A percentile compares a stretch with the other conserved stretches of the same genome.
These are phyloP conservation scores for Ormyrus rosae DNA, from an alignment of 2,888 invertebrate species.

Conservation along the genomic window DNA sequence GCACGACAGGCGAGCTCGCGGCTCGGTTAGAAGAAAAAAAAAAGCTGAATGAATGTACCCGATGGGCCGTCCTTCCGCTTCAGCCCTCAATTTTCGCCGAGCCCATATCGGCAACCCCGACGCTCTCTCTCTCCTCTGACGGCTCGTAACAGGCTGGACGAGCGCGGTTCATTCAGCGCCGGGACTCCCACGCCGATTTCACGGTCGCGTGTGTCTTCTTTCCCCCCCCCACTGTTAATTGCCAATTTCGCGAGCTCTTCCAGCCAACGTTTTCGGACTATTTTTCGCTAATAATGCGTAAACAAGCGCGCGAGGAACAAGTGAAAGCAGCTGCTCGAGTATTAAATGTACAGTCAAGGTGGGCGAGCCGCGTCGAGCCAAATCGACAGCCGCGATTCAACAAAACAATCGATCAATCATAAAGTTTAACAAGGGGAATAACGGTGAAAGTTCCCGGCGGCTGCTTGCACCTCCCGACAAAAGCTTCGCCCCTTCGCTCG, in stretches of 20 bases:
- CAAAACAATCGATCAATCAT: no score
- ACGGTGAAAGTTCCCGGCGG: no score
- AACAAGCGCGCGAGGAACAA: not conserved
- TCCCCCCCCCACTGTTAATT: no score
- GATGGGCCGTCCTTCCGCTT: conserved; percentile 20
- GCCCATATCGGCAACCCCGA: not conserved
- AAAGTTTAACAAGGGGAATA: no score
- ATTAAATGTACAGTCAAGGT: not conserved
- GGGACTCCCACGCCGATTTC: conserved; percentile 13
- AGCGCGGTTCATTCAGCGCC: conserved; percentile 6
- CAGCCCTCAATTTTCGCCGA: conserved; percentile 29
- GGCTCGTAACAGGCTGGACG: not conserved
- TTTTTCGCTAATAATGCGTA: not conserved
- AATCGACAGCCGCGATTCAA: no score
- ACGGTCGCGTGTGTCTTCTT: conserved; percentile 1
- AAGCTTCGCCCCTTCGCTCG: no score
- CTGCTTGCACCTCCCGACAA: no score
- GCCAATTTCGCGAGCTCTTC: no score
- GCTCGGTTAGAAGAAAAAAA: not conserved
- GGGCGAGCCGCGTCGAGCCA: no score
- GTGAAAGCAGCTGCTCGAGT: not conserved
- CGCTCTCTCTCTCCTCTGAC: not conserved
- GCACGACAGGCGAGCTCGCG: not conserved
- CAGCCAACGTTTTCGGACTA: not conserved
- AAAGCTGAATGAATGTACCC: conserved; percentile 21